phyloP scores from a whole-genome alignment of 1,140 invertebrate genomes.

The Drosophila lacteicornis region DNA sequence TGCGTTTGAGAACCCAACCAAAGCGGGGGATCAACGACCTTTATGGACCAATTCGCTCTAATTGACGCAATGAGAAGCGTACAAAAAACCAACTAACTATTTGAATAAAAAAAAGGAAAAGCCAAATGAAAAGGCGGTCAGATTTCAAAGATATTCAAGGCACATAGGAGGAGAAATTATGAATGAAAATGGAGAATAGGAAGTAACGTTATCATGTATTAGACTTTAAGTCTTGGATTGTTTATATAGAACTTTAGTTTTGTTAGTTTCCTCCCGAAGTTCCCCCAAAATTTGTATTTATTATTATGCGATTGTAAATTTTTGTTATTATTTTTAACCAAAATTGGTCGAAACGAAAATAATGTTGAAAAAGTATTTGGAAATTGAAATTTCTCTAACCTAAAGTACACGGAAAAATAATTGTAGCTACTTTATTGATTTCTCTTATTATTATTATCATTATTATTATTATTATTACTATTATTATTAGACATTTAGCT shows the following conservation, averaged over 20 bases:
- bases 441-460: slow-evolving; percentile 55
- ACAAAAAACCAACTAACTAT: slow-evolving; percentile 62
- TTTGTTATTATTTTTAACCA: slow-evolving; percentile 59
- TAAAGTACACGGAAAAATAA: slow-evolving; percentile 35
- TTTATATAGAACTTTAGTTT: slow-evolving; percentile 61
- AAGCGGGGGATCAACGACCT: slow-evolving; percentile 67
- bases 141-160: slow-evolving; percentile 23
- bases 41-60: slow-evolving; percentile 84
- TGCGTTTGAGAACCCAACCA: slow-evolving; percentile 53
- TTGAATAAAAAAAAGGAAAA: slow-evolving; percentile 48
- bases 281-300: slow-evolving; percentile 39
- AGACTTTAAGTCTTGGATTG: slow-evolving; percentile 77
- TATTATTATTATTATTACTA: slow-evolving; percentile 29
- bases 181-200: slow-evolving; percentile 4
- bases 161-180: slow-evolving; percentile 9
- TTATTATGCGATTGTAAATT: slow-evolving; percentile 63
- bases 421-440: slow-evolving; percentile 50
- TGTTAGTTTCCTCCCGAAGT: slow-evolving; percentile 30
- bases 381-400: slow-evolving; percentile 75
- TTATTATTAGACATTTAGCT: slow-evolving; percentile 9
- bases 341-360: slow-evolving; percentile 62
- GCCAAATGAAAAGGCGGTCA: slow-evolving; percentile 28
- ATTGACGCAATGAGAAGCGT: slow-evolving; percentile 74
- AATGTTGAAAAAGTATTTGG: slow-evolving; percentile 77
- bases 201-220: slow-evolving; percentile 67